Percentiles rank a stretch among this genome's conserved stretches.
Conservation (phyloP, 2,797 vertebrate genomes). For the Lacerta agilis region DNA sequence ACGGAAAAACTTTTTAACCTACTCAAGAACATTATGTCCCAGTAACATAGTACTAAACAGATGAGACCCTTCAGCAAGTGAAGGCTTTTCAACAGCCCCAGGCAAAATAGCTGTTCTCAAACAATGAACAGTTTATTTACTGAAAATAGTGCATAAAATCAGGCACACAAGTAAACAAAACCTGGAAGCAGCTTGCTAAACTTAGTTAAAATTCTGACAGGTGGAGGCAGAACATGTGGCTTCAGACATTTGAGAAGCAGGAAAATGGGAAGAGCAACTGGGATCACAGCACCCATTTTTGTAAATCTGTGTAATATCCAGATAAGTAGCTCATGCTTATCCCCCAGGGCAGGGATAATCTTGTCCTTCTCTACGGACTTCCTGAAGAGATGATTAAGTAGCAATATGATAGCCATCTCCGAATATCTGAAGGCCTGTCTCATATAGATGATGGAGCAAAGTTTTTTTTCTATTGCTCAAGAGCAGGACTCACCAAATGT, state of each 20-base stretch:
- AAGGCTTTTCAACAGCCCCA: conserved; percentile 5
- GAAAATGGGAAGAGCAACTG: neutral
- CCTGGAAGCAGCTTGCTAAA: conserved; percentile 14
- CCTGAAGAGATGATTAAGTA: neutral
- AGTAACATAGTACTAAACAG: neutral
- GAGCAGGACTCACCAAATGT: neutral
- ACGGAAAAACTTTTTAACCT: neutral
- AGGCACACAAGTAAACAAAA: conserved; percentile 12
- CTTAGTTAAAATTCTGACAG: neutral
- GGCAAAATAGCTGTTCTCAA: conserved; percentile 8
- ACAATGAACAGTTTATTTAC: conserved; percentile 19
- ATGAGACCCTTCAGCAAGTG: neutral
- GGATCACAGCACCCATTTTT: neutral
- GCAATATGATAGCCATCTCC: neutral
- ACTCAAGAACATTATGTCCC: neutral
- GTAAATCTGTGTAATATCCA: neutral
- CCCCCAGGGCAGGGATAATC: neutral
- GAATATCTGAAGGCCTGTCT: neutral
- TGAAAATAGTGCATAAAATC: conserved; percentile 13
- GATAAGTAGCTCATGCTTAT: neutral
- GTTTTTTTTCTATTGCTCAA: neutral
- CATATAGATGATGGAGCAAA: neutral
- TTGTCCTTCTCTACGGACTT: neutral
- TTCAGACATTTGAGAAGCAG: neutral
- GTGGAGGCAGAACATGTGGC: neutral